Percentiles rank a stretch among this genome's conserved stretches.
phyloP scores from a whole-genome alignment of 2,888 invertebrate species.

The Margaritifera margaritifera region DNA sequence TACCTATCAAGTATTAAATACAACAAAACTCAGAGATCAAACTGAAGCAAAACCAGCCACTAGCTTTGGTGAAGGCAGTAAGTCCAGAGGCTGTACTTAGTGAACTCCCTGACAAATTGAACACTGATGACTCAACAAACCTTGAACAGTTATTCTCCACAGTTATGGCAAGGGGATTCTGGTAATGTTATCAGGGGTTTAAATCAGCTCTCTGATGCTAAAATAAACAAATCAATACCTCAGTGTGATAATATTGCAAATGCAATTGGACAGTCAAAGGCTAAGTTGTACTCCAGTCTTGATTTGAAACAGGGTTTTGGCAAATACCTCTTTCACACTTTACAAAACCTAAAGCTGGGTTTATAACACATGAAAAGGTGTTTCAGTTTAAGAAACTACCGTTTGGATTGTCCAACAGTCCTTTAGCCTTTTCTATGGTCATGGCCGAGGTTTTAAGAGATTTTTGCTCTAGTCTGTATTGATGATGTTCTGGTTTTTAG shows the following conservation, averaged over 20 bases:
- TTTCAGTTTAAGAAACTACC: constrained; percentile 34
- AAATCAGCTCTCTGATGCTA: too few species aligned
- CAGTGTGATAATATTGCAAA: constrained; percentile 29
- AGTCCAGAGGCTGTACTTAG: too few species aligned
- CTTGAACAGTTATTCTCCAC: constrained; percentile 3
- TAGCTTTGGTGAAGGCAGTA: too few species aligned
- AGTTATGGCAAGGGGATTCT: too few species aligned
- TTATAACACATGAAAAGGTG: constrained; percentile 29
- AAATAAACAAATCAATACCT: constrained; percentile 14
- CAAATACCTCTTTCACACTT: constrained; percentile 30
- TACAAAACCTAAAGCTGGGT: constrained; percentile 35
- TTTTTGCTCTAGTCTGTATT: constrained; percentile 31
- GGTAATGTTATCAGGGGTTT: too few species aligned
- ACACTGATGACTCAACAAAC: too few species aligned
- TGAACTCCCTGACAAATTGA: too few species aligned
- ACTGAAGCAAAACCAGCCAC: too few species aligned
- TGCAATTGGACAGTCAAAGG: constrained; percentile 22
- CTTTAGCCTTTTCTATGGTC: constrained; percentile 27
- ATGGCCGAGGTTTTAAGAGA: constrained; percentile 33
- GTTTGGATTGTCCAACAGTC: constrained; percentile 38
- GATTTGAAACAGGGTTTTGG: constrained; percentile 35
- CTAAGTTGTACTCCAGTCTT: constrained; percentile 20
- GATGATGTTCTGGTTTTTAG: too few species aligned
- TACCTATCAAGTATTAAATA: too few species aligned
- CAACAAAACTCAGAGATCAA: too few species aligned